These are phyloP conservation scores for Prietella phreatophila DNA, from an alignment of 2,113 vertebrate genomes.

Conservation along the genomic window DNA sequence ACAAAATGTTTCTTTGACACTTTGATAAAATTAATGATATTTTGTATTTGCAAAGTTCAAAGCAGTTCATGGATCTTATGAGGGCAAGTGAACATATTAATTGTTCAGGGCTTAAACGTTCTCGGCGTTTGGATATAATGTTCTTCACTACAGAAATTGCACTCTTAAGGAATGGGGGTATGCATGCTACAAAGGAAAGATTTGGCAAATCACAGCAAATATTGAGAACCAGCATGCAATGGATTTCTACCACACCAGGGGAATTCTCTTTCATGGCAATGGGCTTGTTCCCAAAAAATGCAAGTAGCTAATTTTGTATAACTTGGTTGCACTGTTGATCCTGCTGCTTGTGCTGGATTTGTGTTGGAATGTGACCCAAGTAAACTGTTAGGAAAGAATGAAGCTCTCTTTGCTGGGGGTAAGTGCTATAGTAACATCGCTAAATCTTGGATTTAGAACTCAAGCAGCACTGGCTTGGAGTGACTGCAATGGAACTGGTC, in stretches of 20 bases:
- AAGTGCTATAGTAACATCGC: background rate
- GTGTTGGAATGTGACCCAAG: background rate
- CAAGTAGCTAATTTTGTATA: slow-evolving; percentile 22
- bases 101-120: background rate
- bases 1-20: background rate
- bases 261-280: background rate
- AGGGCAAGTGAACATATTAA: background rate
- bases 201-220: background rate
- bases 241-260: background rate
- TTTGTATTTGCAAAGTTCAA: background rate
- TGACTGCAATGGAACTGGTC: background rate
- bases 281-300: background rate
- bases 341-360: slow-evolving; percentile 1
- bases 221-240: background rate
- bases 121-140: background rate
- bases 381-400: background rate
- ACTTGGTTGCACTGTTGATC: slow-evolving; percentile 13
- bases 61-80: background rate
- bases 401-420: background rate
- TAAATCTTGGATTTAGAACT: background rate
- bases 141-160: background rate
- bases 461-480: background rate
- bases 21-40: background rate
- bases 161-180: background rate
- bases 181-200: background rate